A percentile compares a stretch with the other conserved stretches of the same genome.
phyloP scores from a whole-genome alignment of 2,113 vertebrate species.

The Tapirus terrestris region DNA sequence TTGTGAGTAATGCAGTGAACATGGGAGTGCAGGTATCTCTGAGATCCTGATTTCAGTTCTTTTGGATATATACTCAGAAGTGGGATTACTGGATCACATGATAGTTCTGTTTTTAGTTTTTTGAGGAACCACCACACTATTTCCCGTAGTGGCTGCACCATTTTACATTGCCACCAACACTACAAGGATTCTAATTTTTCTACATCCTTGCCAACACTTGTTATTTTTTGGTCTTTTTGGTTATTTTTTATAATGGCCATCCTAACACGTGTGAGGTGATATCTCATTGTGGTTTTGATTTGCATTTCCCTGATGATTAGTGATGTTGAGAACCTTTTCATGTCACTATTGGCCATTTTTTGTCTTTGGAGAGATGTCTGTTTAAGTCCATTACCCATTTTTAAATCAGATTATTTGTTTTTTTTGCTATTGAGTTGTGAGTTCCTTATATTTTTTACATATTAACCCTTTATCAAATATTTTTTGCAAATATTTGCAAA shows the following conservation, averaged over 20 bases:
- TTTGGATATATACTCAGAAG: not conserved
- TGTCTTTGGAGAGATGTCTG: not conserved
- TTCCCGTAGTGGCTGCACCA: not conserved
- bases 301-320: not conserved
- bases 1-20: not conserved
- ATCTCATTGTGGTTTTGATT: not conserved
- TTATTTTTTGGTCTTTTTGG: not conserved
- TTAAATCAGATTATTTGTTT: not conserved
- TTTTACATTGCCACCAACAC: not conserved
- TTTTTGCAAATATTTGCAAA: too few relatives aligned
- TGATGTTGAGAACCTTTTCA: not conserved
- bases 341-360: not conserved
- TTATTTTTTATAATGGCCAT: not conserved
- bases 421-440: not conserved
- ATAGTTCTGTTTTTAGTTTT: not conserved
- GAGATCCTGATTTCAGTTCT: not conserved
- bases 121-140: not conserved
- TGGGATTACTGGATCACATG: not conserved
- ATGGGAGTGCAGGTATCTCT: not conserved
- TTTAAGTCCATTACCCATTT: not conserved
- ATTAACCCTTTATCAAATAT: not conserved
- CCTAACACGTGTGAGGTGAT: not conserved
- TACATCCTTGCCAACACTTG: not conserved
- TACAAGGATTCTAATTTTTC: not conserved
- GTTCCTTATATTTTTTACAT: not conserved